Evolutionary conservation across 2,113 vertebrate species (phyloP), one percentile per base, ranked within the genome.

Genomic region (Euleptes europaea): DNA sequence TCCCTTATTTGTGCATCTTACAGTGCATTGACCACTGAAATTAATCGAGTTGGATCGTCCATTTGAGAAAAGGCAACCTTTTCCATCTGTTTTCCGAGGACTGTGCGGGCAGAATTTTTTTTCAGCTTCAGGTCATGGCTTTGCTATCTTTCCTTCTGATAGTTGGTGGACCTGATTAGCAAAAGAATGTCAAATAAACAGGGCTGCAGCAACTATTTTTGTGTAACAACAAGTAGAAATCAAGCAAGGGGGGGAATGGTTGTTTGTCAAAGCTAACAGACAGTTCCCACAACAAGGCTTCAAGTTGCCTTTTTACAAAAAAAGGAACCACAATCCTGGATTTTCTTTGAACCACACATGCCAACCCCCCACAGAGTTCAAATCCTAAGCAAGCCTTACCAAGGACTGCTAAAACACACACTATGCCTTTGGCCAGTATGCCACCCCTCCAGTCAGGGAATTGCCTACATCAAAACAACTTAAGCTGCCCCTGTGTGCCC

Each of bases 1-100:
- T 40, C 74, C 8, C 33, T 57, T 67, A 70, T 44, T 78, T 73
- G 54, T 78, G 3, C 3, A 17, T 84, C 40, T 90, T 73, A 70
- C 17, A 66, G 49, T 75, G 70, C 1, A 0, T 8, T 66, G 78
- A 84, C 67, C 35, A 87, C 38, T 12, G 9, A 33, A 72, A 78
- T 26, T 84, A 88, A 84, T 73, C 76, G 80, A 9, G 73, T 88
- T 47, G 51, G 65, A 76, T 82, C 88, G 76, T 11, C 19, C 5
- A 4, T 63, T 40, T 73, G 74, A 87, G 82, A 73, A 28, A 72
- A 80, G 14, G 60, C 49, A 13, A 2, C 0, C 17, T 84, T 84
- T 84, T 57, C 47, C 54, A 40, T 44, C 21, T 54, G 44, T 83
- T 91, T 83, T 73, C 69, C n/a, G 2, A 33, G 51, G 69, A 33